Conservation (phyloP, 2,113 vertebrate genomes). For the Hirundichthys speculiger region DNA sequence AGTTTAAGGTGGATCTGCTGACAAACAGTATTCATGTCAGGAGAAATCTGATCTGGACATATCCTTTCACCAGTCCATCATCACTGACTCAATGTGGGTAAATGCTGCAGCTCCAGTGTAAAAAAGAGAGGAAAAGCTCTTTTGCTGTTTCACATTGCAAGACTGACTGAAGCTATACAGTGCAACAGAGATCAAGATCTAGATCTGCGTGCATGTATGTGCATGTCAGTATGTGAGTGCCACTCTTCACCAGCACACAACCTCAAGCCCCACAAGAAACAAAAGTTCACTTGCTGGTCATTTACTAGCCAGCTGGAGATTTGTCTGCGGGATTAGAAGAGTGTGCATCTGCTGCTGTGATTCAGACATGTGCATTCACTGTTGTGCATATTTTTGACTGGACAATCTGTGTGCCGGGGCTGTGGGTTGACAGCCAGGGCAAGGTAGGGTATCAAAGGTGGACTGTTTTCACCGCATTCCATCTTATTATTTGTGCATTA, state of each 20-base stretch:
- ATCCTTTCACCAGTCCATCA: conserved; percentile 30
- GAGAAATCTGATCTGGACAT: conserved; percentile 8
- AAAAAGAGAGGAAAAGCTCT: conserved; percentile 15
- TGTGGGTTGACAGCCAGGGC: conserved; percentile 10
- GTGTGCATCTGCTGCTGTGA: conserved; percentile 61
- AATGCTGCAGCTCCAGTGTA: conserved; percentile 9
- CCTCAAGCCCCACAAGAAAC: conserved; percentile 31
- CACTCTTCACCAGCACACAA: not conserved
- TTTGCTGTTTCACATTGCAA: conserved; percentile 31
- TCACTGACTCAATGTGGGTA: conserved; percentile 28
- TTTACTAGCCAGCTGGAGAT: conserved; percentile 61
- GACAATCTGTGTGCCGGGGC: conserved; percentile 2
- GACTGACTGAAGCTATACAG: conserved; percentile 8
- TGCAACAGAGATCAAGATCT: conserved; percentile 16
- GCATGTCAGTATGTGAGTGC: conserved; percentile 15
- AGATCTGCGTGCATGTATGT: conserved; percentile 32
- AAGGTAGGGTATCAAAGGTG: conserved; percentile 20
- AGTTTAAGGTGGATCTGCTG: conserved; percentile 53
- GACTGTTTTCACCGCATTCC: conserved; percentile 40
- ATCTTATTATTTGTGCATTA: conserved; percentile 46
- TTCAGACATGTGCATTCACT: conserved; percentile 40
- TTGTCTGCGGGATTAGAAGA: conserved; percentile 72
- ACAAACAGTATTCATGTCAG: conserved; percentile 23
- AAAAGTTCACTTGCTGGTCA: conserved; percentile 39
- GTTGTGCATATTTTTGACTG: conserved; percentile 13